Percentiles rank a stretch among this genome's conserved stretches.
Conservation (phyloP, 2,113 vertebrate genomes). For the Neotragus moschatus region DNA sequence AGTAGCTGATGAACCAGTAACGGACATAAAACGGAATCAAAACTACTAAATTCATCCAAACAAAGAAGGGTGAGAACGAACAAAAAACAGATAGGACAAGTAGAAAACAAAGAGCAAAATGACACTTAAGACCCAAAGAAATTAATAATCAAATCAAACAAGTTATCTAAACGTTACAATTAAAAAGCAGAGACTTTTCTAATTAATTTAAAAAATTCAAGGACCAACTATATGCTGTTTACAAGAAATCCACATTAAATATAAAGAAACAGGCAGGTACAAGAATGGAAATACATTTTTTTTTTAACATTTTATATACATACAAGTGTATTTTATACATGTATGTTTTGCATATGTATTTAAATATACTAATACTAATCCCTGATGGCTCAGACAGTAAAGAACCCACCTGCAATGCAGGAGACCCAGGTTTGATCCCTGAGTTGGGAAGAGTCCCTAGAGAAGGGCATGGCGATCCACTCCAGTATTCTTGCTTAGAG, state of each 20-base stretch:
- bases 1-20: neutral
- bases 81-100: neutral
- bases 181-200: neutral
- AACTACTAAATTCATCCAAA: neutral
- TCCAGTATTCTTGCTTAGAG: neutral
- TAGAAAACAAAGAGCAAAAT: neutral
- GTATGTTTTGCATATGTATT: neutral
- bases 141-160: neutral
- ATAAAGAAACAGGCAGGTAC: neutral
- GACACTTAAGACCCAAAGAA: neutral
- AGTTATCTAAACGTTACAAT: neutral
- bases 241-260: neutral
- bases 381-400: neutral
- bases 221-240: neutral
- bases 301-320: neutral
- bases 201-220: neutral
- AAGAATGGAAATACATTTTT: neutral
- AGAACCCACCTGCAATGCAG: neutral
- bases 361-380: neutral
- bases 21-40: neutral
- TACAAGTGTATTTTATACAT: neutral
- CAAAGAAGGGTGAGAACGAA: neutral
- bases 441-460: neutral
- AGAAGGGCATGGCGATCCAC: neutral
- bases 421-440: neutral